phyloP scores from a whole-genome alignment of 2,888 invertebrate genomes.

The Polymixis lichenea region DNA sequence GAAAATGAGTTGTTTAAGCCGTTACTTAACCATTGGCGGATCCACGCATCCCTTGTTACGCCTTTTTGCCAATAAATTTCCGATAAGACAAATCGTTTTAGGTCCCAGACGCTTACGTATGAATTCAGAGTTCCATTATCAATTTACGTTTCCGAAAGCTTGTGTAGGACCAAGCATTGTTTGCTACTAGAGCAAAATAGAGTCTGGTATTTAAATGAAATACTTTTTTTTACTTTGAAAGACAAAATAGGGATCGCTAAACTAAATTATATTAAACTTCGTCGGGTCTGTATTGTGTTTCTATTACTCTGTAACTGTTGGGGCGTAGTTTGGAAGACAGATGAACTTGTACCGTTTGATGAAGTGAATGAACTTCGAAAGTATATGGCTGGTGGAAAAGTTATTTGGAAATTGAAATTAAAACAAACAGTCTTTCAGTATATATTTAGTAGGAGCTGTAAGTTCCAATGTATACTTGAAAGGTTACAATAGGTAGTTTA shows the following conservation, averaged over 20 bases:
- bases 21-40: constrained; percentile 15
- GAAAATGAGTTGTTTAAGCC: constrained; percentile 35
- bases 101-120: constrained; percentile 58
- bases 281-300: constrained; percentile 47
- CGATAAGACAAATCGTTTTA: constrained; percentile 67
- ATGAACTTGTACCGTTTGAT: constrained; percentile 48
- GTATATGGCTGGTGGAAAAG: constrained; percentile 11
- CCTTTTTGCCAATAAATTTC: constrained; percentile 50
- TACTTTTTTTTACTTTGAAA: constrained; percentile 16
- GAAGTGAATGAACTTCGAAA: constrained; percentile 30
- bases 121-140: constrained; percentile 71
- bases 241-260: constrained; percentile 52
- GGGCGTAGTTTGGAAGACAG: constrained; percentile 39
- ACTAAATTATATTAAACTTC: constrained; percentile 63
- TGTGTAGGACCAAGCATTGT: constrained; percentile 1
- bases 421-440: not conserved
- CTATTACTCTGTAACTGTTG: constrained; percentile 42
- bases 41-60: constrained; percentile 37
- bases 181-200: not conserved
- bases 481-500: too few species aligned
- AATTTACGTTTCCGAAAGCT: constrained; percentile 43
- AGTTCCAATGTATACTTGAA: not conserved
- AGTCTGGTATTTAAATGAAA: constrained; percentile 26
- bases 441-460: not conserved
- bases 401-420: constrained; percentile 15